Evolutionary conservation across 2,113 vertebrate genomes (phyloP).

Genomic region (Sprattus sprattus): DNA sequence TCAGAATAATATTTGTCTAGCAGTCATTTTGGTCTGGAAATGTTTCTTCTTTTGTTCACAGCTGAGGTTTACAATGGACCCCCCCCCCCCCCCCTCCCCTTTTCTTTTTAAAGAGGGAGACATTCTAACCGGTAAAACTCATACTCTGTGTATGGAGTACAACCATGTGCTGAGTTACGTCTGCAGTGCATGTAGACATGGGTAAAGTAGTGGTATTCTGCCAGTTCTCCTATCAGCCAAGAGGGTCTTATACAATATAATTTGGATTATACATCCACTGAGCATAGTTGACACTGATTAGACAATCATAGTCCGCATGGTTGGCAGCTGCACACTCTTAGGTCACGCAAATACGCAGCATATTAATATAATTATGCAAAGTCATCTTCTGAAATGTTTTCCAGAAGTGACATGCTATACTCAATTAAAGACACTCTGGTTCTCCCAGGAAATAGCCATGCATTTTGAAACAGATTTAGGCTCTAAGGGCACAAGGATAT

Average conservation of each 20-base stretch:
- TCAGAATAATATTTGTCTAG: neutral
- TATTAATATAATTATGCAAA: slow-evolving; percentile 71
- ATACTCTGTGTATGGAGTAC: neutral
- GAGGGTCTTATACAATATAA: slow-evolving; percentile 37
- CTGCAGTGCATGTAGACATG: slow-evolving; percentile 38
- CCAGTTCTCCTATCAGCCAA: slow-evolving; percentile 24
- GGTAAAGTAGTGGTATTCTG: slow-evolving; percentile 27
- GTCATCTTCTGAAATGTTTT: slow-evolving; percentile 45
- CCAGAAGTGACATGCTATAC: slow-evolving; percentile 60
- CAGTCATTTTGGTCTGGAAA: too few relatives aligned
- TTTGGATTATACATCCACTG: slow-evolving; percentile 48
- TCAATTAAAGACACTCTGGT: slow-evolving; percentile 62
- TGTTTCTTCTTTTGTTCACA: neutral
- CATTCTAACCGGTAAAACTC: neutral
- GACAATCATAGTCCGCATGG: slow-evolving; percentile 44
- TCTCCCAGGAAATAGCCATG: slow-evolving; percentile 53
- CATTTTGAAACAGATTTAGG: slow-evolving; percentile 58
- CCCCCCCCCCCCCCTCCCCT: too few relatives aligned
- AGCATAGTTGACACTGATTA: slow-evolving; percentile 65
- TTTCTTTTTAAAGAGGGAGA: neutral
- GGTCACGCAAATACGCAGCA: slow-evolving; percentile 64
- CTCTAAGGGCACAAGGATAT: slow-evolving; percentile 47
- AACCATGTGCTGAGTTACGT: neutral
- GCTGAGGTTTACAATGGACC: neutral
- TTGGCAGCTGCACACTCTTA: slow-evolving; percentile 51